Base-by-base conservation (phyloP, 2,888 invertebrate species). In the Malthinus seriepunctatus region DNA sequence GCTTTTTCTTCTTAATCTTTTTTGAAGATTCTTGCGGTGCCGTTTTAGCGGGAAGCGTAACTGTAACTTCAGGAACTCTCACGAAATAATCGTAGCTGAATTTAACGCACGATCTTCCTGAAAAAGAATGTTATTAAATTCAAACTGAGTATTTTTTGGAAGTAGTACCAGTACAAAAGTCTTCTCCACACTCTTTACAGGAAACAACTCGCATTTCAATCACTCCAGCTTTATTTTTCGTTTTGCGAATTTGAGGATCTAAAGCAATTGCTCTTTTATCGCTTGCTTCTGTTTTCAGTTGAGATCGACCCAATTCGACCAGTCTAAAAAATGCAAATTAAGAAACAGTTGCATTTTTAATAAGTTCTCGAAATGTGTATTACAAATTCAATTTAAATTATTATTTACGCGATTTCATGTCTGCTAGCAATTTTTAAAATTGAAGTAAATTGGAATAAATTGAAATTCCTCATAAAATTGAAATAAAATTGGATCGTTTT, bases 151-250 rank as follows among this genome's bases (percentile, higher is more conserved):
- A n/a, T n/a, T n/a, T n/a, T n/a, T n/a, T n/a, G n/a, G n/a, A n/a
- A n/a, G n/a, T n/a, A 42, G 71, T 78, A 86, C 89, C 88, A 73
- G 86, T 86, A 76, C 94, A 94, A 79, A 90, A 90, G 78, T 94
- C 94, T 76, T 93, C 93, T 5, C 89, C 89, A 69, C 94, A 94
- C 73, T 93, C 91, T 0, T 81, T 76, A 75, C 94, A 94, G 51
- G 88, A 86, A 51, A 88, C 81, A 32, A 89, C 84, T 66, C 89
- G 84, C 14, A 88, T 89, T 76, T 93, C 92, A 31, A 91, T 84
- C 56, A 92, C 88, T 9, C 93, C 92, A 0, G 91, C 87, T 63
- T 90, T 89, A 73, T 90, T 93, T 78, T 93, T 93, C n/a, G 84
- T 86, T 72, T 88, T 89, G 70, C 87, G 84, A 32, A 88, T 79